Conservation (phyloP, 2,797 vertebrate genomes). For the Limosa lapponica region DNA sequence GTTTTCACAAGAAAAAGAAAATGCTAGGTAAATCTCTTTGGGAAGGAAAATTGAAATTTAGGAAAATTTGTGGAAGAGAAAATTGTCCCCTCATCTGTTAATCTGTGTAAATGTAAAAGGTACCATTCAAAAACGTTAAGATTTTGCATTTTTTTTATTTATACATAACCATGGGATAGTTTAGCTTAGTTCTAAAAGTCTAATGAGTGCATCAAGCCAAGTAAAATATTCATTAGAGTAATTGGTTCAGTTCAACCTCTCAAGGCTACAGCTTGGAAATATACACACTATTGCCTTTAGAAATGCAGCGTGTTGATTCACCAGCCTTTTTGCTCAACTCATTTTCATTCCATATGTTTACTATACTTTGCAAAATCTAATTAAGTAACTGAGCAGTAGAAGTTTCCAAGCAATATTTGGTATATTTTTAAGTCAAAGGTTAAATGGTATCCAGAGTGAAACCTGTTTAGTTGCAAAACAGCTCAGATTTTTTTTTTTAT, state of each 20-base stretch:
- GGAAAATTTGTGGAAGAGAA: not conserved
- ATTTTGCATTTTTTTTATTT: not conserved
- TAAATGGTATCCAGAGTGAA: not conserved
- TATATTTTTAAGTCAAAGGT: not conserved
- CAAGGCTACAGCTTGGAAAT: slow-evolving; percentile 38
- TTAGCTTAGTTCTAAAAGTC: not conserved
- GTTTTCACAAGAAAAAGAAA: not conserved
- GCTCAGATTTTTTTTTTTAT: not conserved
- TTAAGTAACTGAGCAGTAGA: not conserved
- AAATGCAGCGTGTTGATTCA: slow-evolving; percentile 25
- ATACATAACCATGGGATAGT: not conserved
- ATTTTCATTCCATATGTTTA: slow-evolving; percentile 38
- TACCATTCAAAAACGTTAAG: not conserved
- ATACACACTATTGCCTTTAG: not conserved
- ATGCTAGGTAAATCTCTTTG: not conserved
- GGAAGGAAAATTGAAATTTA: not conserved
- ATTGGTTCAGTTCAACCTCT: slow-evolving; percentile 27
- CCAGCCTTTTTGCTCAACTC: not conserved
- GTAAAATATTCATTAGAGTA: slow-evolving; percentile 52
- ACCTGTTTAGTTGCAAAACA: not conserved
- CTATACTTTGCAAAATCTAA: slow-evolving; percentile 6
- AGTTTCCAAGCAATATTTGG: not conserved
- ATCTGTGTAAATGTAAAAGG: not conserved
- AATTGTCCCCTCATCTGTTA: not conserved
- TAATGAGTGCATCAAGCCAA: slow-evolving; percentile 34